Evolutionary conservation across 2,113 vertebrate genomes (phyloP).

Genomic region (Gnathonemus echidnorhynchus): DNA sequence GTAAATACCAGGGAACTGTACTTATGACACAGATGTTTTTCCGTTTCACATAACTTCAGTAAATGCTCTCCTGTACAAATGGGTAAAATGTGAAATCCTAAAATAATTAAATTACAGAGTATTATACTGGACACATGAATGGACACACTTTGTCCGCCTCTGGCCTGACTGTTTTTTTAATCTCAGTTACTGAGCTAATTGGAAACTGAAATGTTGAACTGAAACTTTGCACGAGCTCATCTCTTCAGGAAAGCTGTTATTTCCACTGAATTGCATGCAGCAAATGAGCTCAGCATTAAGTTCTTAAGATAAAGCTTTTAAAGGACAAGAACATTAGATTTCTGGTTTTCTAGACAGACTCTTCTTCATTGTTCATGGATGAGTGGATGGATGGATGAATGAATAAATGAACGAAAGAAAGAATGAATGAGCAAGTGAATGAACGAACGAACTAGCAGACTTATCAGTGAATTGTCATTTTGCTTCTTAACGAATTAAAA

Average conservation of each 20-base stretch:
- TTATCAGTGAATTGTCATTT: background rate
- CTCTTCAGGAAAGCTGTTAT: background rate
- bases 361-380: background rate
- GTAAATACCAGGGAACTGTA: background rate
- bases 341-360: background rate
- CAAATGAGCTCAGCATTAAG: background rate
- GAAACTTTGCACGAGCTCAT: background rate
- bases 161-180: background rate
- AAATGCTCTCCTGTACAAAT: background rate
- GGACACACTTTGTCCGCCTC: background rate
- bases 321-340: background rate
- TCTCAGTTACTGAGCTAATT: background rate
- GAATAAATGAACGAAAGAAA: background rate
- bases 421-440: background rate
- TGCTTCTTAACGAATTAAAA: background rate
- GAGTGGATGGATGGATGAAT: background rate
- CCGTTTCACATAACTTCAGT: background rate
- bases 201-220: background rate
- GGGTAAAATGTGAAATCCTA: background rate
- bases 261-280: background rate
- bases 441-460: background rate
- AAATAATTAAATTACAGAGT: background rate
- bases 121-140: background rate
- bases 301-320: background rate
- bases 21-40: background rate